phyloP scores from a whole-genome alignment of 2,113 vertebrate species.

The Gallinago jamesoni region DNA sequence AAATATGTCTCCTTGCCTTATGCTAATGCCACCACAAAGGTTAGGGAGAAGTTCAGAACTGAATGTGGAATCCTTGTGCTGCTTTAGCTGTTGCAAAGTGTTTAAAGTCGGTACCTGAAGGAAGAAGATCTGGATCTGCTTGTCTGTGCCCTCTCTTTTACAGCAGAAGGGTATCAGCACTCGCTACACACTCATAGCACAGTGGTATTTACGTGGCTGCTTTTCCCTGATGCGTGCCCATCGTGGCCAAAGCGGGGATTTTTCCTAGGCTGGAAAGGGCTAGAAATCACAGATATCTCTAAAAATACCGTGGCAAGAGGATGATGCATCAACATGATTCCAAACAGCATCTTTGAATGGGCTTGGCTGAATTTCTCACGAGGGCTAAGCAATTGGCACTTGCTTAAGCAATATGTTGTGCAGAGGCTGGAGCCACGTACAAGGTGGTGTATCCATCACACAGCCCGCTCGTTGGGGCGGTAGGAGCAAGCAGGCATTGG shows the following conservation, averaged over 20 bases:
- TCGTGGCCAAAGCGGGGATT: background rate
- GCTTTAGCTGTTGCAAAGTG: slow-evolving; percentile 24
- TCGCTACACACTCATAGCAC: background rate
- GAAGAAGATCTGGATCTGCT: background rate
- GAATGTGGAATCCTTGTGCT: slow-evolving; percentile 45
- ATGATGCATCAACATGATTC: background rate
- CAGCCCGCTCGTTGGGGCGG: fast-evolving
- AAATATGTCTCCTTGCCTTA: slow-evolving; percentile 69
- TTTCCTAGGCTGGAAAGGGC: background rate
- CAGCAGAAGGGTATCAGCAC: background rate
- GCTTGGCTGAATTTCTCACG: background rate
- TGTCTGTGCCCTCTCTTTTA: background rate
- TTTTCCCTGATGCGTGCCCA: background rate
- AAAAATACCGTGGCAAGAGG: background rate
- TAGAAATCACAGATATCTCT: background rate
- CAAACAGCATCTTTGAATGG: background rate
- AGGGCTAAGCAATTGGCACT: background rate
- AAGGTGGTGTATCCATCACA: background rate
- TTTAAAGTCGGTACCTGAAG: slow-evolving; percentile 7
- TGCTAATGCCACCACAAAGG: slow-evolving; percentile 63
- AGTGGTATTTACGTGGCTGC: background rate
- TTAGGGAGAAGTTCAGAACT: slow-evolving; percentile 63
- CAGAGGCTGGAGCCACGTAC: background rate
- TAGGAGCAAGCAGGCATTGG: background rate
- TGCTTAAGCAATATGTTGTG: background rate